phyloP scores from a whole-genome alignment of 2,888 invertebrate species.

The Cheilosia urbana region DNA sequence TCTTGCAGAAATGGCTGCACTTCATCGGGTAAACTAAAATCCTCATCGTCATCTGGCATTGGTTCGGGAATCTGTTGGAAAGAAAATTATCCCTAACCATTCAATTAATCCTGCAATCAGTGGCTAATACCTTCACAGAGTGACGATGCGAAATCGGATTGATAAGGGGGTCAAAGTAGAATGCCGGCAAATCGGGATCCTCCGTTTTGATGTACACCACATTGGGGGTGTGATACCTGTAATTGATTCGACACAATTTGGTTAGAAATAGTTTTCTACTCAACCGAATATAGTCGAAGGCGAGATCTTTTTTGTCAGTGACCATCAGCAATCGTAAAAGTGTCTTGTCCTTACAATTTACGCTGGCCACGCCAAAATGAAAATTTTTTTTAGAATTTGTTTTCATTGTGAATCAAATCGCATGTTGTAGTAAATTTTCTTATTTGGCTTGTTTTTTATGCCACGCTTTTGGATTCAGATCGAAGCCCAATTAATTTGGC shows the following conservation, averaged over 20 bases:
- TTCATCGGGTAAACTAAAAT: slow-evolving; percentile 95
- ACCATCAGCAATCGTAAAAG: slow-evolving; percentile 85
- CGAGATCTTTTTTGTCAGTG: slow-evolving; percentile 83
- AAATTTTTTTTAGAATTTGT: slow-evolving; percentile 75
- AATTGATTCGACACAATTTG: slow-evolving; percentile 72
- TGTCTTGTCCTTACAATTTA: slow-evolving; percentile 81
- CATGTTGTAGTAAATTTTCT: slow-evolving; percentile 85
- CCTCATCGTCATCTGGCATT: slow-evolving; percentile 96
- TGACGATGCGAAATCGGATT: slow-evolving; percentile 99
- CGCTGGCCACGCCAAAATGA: slow-evolving; percentile 85
- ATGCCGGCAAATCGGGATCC: slow-evolving; percentile 99
- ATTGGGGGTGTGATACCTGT: slow-evolving; percentile 99
- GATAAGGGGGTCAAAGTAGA: slow-evolving; percentile 99
- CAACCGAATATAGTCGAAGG: neutral
- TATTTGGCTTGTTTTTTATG: slow-evolving; percentile 79
- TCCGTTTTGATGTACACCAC: slow-evolving; percentile 99
- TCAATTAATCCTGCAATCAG: neutral
- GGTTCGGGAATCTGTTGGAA: slow-evolving; percentile 88
- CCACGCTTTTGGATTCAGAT: slow-evolving; percentile 76
- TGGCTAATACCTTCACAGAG: slow-evolving; percentile 87
- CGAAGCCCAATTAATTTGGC: neutral
- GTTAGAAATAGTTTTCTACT: slow-evolving; percentile 1
- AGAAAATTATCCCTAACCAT: neutral
- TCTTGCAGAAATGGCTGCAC: slow-evolving; percentile 97
- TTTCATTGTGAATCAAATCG: slow-evolving; percentile 84